Conservation (phyloP, 2,797 vertebrate genomes). For the Sebastes iracundus region DNA sequence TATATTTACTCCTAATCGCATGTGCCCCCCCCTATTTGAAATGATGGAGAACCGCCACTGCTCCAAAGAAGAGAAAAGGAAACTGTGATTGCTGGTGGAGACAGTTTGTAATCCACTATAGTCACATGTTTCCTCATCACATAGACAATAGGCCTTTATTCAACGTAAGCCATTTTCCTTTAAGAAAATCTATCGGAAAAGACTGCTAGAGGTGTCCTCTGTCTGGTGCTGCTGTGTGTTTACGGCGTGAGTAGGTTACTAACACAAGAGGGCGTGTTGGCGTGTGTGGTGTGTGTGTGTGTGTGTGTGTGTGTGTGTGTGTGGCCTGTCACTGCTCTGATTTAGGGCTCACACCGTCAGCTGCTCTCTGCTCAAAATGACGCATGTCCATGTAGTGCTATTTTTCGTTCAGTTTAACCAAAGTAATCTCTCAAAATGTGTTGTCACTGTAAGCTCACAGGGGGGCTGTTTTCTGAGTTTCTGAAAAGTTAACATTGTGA, state of each 20-base stretch:
- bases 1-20: too few species aligned
- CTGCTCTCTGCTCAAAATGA: neutral
- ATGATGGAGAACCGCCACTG: neutral
- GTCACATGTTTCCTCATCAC: neutral
- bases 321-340: conserved; percentile 25
- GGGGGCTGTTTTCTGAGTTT: neutral
- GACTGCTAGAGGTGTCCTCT: neutral
- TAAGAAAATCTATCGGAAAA: neutral
- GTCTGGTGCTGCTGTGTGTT: neutral
- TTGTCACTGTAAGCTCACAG: neutral
- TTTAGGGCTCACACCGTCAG: neutral
- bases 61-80: neutral
- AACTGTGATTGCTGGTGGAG: neutral
- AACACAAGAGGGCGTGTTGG: conserved; percentile 83
- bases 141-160: neutral
- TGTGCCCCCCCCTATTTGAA: neutral
- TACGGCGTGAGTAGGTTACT: conserved; percentile 4
- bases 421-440: neutral
- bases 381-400: neutral
- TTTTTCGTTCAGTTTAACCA: neutral
- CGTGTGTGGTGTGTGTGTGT: conserved; percentile 48
- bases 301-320: conserved; percentile 44
- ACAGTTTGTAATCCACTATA: neutral
- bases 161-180: neutral
- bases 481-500: neutral